These are phyloP conservation scores for Porites lutea DNA, from an alignment of 64 coral and sea anemone genomes.

Conservation along the genomic window DNA sequence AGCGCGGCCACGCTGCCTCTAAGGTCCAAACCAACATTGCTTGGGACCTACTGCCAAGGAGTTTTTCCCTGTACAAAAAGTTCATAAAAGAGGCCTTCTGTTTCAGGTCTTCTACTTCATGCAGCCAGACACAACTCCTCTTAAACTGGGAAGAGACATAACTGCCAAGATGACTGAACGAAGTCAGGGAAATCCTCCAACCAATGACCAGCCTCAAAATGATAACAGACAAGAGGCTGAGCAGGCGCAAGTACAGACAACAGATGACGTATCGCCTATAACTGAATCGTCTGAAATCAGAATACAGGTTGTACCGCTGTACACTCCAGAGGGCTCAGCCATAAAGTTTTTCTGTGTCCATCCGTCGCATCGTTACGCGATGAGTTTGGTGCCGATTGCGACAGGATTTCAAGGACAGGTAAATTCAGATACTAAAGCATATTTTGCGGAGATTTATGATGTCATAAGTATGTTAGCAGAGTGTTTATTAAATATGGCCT, in stretches of 20 bases:
- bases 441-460: no score
- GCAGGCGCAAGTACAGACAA: neutral
- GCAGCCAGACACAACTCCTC: slow-evolving; percentile 34
- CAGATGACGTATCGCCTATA: neutral
- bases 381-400: slow-evolving; percentile 71
- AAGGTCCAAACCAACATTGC: no score
- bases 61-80: no score
- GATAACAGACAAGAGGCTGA: neutral
- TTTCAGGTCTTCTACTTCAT: slow-evolving; percentile 60
- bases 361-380: slow-evolving; percentile 76
- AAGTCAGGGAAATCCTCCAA: neutral
- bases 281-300: neutral
- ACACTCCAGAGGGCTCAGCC: slow-evolving; percentile 52
- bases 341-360: slow-evolving; percentile 75
- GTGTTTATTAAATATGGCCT: no score
- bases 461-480: no score
- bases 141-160: slow-evolving; percentile 34
- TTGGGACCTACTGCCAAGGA: no score
- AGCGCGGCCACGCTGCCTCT: no score
- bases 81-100: neutral
- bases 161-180: neutral
- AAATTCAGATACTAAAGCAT: neutral
- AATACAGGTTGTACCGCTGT: slow-evolving; percentile 58
- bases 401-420: slow-evolving; percentile 80
- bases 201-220: neutral